Base-by-base conservation (phyloP, 2,797 vertebrate species). In the Streptopelia turtur region DNA sequence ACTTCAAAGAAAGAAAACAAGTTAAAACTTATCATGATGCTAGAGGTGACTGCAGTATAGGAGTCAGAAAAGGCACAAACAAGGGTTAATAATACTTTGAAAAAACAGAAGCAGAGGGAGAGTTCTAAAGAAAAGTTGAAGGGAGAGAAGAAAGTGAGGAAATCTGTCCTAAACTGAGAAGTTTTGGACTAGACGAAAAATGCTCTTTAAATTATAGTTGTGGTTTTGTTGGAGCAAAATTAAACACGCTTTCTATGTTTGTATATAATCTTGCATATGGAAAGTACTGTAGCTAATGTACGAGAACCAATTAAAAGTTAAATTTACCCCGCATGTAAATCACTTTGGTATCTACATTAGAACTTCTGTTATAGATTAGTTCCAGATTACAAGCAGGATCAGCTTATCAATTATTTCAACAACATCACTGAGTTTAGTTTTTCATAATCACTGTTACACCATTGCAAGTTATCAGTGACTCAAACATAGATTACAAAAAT, bases 1-100 rank as follows among this genome's bases (percentile, higher is more conserved):
- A 97, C 96, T 97, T 98, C 96, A 98, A 97, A 97, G 96, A 95
- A 90, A 93, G 53, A 13, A 31, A 64, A 75, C 68, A 95, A 96
- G 96, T 92, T 91, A 95, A 97, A 98, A 98, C 96, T 96, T 70
- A 72, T 91, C 78, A 83, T 63, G 82, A 97, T 94, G 94, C 95
- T 94, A 94, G 57, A 97, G 95, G 68, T 96, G 91, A 93, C 92
- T 66, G 65, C 24, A 82, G 59, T 80, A 18, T 55, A 79, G 94
- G 78, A 95, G 56, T 61, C 79, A 76, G 71, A 94, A 97, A 95
- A 96, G 80, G 66, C 84, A 90, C 60, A 94, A 94, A 10, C 27
- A 96, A 85, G 84, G 78, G 87, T 94, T 96, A 96, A 95, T 39
- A 55, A 31, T 72, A 82, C 80, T 37, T 43, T 90, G 39, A 72